Evolutionary conservation across 2,888 invertebrate genomes (phyloP), one percentile per base, ranked within the genome.

Genomic region (Metalampra italica): DNA sequence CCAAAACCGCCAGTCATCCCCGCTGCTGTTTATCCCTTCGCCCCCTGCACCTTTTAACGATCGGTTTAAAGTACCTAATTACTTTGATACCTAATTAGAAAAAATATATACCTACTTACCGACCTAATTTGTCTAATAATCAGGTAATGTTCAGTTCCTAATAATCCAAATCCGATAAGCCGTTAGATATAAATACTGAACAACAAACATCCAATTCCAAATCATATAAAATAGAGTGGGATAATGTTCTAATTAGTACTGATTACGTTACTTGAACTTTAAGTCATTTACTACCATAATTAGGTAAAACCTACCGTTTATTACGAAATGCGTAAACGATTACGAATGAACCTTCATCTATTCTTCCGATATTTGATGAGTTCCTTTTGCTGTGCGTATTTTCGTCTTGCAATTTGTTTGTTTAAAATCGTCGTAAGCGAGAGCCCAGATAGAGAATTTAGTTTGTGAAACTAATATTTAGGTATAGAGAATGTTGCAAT

Each of bases 1-100:
- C 75, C 75, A 78, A 80, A 85, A 80, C 76, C 77, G 70, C 75
- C 66, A 82, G 82, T 85, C 84, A 84, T 82, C 71, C 80, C 82
- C 78, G 61, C 78, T 81, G 76, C 64, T 65, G 60, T 60, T 58
- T 48, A 47, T 55, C 55, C 56, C 53, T 54, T 54, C 53, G 46
- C 50, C 54, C 52, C 52, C 47, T 44, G 32, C 36, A 34, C 29
- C 41, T 40, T 52, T 43, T 22, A 22, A 22, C 22, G 22, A 22
- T 46, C 39, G 43, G 45, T 46, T 46, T 32, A 44, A 46, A 45
- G 4, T 29, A 7, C 3, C 7, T 48, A 9, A 42, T 29, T 42
- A 42, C 29, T 29, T 29, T n/a, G n/a, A n/a, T n/a, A n/a, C n/a
- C n/a, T n/a, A 22, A 22, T 22, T 22, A 22, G 22, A 2, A 22